These are phyloP conservation scores for Hydrochoerus hydrochaeris DNA, from an alignment of 2,113 vertebrate species.

Conservation along the genomic window DNA sequence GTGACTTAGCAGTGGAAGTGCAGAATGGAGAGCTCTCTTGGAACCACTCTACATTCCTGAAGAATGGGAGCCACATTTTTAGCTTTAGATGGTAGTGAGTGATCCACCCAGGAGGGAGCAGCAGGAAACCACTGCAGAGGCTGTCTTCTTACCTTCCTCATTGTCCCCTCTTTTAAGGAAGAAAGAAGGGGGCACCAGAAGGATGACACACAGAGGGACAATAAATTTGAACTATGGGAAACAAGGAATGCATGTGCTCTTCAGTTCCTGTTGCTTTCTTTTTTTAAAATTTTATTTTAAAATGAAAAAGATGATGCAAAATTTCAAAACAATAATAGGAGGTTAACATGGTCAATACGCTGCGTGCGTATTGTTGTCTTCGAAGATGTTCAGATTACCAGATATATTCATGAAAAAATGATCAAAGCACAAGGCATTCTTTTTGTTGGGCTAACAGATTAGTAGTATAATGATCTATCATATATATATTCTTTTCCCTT, in stretches of 20 bases:
- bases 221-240: neutral
- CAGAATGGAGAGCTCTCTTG: constrained; percentile 81
- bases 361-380: too few relatives aligned
- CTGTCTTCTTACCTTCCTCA: neutral
- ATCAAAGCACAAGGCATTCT: too few relatives aligned
- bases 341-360: too few relatives aligned
- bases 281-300: too few relatives aligned
- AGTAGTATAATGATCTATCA: too few relatives aligned
- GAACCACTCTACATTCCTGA: constrained; percentile 31
- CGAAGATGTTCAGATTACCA: too few relatives aligned
- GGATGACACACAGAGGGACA: neutral
- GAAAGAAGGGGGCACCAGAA: neutral
- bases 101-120: neutral
- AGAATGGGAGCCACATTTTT: constrained; percentile 55
- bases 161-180: neutral
- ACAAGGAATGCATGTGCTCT: neutral
- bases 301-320: too few relatives aligned
- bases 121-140: neutral
- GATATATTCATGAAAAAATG: too few relatives aligned
- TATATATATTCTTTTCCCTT: too few relatives aligned
- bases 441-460: too few relatives aligned
- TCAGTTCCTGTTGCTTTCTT: neutral
- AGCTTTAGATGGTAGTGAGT: constrained; percentile 37
- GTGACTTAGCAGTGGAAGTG: constrained; percentile 68
- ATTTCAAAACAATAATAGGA: too few relatives aligned